These are phyloP conservation scores for Oostethus manadensis DNA, from an alignment of 2,113 vertebrate species.

Conservation along the genomic window DNA sequence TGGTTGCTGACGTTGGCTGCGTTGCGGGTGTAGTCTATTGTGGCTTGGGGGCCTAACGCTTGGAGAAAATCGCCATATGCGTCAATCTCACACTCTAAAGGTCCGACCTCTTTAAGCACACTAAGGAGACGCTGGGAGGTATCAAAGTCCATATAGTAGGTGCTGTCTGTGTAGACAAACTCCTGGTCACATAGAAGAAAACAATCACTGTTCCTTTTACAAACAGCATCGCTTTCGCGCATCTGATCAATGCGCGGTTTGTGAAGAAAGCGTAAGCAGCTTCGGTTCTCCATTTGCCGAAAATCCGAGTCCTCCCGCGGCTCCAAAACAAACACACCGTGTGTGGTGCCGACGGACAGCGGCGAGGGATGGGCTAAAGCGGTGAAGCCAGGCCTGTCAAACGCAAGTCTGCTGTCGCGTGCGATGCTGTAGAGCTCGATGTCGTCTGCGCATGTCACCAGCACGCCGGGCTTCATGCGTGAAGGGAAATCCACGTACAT, in stretches of 20 bases:
- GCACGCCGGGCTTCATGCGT: conserved; percentile 83
- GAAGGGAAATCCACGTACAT: conserved; percentile 89
- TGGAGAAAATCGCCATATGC: conserved; percentile 95
- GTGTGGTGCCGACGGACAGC: conserved; percentile 78
- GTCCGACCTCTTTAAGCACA: conserved; percentile 72
- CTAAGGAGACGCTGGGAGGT: conserved; percentile 68
- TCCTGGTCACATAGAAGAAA: conserved; percentile 32
- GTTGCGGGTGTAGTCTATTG: conserved; percentile 71
- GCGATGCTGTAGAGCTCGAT: conserved; percentile 83
- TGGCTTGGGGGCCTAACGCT: conserved; percentile 80
- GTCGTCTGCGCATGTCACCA: conserved; percentile 87
- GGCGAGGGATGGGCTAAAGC: conserved; percentile 88
- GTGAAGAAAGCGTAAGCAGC: conserved; percentile 82
- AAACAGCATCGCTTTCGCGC: conserved; percentile 73
- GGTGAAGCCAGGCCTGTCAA: conserved; percentile 83
- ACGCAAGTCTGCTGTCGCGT: conserved; percentile 54
- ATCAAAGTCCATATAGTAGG: conserved; percentile 81
- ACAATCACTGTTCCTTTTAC: conserved; percentile 1
- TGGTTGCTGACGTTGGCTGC: conserved; percentile 65
- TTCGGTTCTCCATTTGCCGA: conserved; percentile 66
- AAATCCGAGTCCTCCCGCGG: conserved; percentile 10
- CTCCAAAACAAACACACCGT: conserved; percentile 89
- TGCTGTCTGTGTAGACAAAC: conserved; percentile 89
- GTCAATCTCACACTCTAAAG: conserved; percentile 84
- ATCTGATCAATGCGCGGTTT: conserved; percentile 82